phyloP scores from a whole-genome alignment of 2,113 vertebrate genomes.

The Mus spicilegus region DNA sequence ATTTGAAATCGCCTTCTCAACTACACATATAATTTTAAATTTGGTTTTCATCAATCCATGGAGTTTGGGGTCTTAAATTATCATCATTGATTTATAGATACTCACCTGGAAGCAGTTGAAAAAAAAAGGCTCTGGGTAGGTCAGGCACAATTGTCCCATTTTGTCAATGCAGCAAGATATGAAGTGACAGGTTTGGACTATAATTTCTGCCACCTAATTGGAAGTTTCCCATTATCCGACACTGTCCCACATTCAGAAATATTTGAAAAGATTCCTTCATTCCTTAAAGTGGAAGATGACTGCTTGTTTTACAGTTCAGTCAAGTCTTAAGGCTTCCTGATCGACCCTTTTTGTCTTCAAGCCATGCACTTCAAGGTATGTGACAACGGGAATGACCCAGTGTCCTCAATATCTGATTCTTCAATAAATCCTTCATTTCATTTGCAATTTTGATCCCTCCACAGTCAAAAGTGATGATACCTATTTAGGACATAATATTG shows the following conservation, averaged over 20 bases:
- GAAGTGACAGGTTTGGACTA: neutral
- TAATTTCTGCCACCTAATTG: neutral
- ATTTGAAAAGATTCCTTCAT: constrained; percentile 1
- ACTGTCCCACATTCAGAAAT: neutral
- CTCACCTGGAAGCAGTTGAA: constrained; percentile 39
- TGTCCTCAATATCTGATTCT: neutral
- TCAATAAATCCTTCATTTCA: neutral
- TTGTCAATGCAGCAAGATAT: neutral
- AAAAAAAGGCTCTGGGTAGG: neutral
- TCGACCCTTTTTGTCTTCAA: neutral
- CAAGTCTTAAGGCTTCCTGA: neutral
- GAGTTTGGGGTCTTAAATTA: constrained; percentile 15
- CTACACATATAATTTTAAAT: constrained; percentile 39
- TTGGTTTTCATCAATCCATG: constrained; percentile 59
- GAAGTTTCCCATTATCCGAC: neutral
- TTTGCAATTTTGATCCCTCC: neutral
- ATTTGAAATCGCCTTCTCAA: constrained; percentile 64
- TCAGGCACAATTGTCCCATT: constrained; percentile 17
- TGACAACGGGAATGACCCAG: neutral
- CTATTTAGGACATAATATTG: neutral
- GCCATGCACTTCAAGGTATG: neutral
- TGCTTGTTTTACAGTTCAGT: neutral
- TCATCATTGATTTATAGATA: constrained; percentile 1
- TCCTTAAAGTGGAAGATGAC: neutral
- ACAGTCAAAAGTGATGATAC: neutral